Conservation (phyloP, 1,140 invertebrate genomes). For the Bradysia coprophila region DNA sequence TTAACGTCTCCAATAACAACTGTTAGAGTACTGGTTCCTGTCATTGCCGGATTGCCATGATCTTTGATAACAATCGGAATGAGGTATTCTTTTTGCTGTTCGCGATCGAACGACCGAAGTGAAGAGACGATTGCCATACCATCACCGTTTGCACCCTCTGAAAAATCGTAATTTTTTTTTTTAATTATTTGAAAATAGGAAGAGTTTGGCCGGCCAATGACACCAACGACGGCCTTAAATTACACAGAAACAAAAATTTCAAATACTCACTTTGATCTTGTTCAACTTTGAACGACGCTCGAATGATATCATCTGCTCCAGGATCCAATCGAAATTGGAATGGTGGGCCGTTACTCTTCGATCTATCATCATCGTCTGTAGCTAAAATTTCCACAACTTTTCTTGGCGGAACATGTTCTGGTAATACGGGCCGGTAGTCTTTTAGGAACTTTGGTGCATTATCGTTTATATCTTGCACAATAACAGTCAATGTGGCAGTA, state of each 20-base stretch:
- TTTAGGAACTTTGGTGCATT: conserved; percentile 81
- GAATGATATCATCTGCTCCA: conserved; percentile 78
- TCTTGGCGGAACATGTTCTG: conserved; percentile 72
- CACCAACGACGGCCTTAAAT: too few species aligned
- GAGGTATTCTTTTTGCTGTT: conserved; percentile 86
- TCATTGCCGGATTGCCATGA: conserved; percentile 75
- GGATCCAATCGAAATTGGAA: conserved; percentile 87
- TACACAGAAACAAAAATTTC: too few species aligned
- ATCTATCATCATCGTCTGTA: conserved; percentile 86
- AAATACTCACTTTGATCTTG: conserved; percentile 68
- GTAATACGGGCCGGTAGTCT: conserved; percentile 81
- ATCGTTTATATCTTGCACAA: conserved; percentile 93
- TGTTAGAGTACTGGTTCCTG: conserved; percentile 83
- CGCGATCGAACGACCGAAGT: conserved; percentile 79
- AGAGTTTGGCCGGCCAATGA: too few species aligned
- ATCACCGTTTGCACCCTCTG: conserved; percentile 85
- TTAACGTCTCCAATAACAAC: conserved; percentile 93
- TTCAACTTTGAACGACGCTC: conserved; percentile 85
- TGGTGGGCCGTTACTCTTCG: conserved; percentile 85
- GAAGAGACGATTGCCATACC: conserved; percentile 89
- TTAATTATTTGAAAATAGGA: too few species aligned
- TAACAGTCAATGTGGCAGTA: conserved; percentile 85
- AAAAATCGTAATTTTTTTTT: too few species aligned
- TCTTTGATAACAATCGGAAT: conserved; percentile 89
- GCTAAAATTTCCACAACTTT: conserved; percentile 87